phyloP scores from a whole-genome alignment of 2,888 invertebrate genomes.

The Ochropleura plecta region DNA sequence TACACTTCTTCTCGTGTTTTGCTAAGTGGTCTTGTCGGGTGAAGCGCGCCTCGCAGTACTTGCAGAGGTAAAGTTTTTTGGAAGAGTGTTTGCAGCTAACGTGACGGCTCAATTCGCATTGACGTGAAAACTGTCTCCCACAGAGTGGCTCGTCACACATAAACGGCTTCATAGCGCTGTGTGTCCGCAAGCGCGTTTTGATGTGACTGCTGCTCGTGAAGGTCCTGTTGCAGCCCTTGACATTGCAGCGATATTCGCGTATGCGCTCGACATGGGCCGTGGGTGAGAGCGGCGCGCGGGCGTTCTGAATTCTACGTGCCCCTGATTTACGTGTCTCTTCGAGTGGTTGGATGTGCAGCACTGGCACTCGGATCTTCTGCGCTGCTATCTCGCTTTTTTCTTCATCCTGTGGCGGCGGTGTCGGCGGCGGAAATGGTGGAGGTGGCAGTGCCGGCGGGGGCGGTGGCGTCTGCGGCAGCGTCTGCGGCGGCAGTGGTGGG shows the following conservation, averaged over 20 bases:
- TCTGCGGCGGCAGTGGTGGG: background rate
- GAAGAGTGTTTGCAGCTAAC: conserved; percentile 1
- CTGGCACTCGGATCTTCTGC: background rate
- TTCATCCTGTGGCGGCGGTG: background rate
- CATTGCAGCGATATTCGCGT: conserved; percentile 2
- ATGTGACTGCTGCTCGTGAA: background rate
- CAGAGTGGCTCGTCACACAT: background rate
- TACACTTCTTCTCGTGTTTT: background rate
- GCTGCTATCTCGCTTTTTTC: background rate
- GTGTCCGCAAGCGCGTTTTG: too few species aligned
- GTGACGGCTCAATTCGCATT: background rate
- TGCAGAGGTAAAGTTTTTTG: conserved; percentile 6
- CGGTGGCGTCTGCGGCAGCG: background rate
- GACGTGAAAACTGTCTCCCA: background rate
- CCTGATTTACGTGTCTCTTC: background rate
- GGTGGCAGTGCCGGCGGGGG: background rate
- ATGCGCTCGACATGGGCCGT: too few species aligned
- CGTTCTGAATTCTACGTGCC: background rate
- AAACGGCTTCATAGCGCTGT: background rate
- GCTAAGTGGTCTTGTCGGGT: conserved; percentile 1
- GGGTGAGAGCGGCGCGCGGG: too few species aligned
- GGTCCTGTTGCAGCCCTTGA: conserved; percentile 10
- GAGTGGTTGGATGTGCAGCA: background rate
- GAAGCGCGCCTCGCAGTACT: background rate
- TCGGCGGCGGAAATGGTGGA: background rate